phyloP scores from a whole-genome alignment of 2,888 invertebrate species.

The Andrena praecox region DNA sequence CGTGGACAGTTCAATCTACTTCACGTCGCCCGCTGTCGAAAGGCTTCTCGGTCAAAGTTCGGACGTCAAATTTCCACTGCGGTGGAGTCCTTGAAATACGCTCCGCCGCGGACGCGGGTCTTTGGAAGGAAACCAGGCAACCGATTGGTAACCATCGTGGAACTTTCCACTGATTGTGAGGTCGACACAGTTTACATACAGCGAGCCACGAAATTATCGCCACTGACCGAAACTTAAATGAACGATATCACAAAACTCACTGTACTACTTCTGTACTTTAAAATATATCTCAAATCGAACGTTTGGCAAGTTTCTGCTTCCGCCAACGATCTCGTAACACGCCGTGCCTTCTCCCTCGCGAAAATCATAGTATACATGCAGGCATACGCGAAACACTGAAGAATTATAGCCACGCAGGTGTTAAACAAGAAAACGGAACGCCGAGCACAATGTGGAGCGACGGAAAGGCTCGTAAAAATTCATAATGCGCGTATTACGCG shows the following conservation, averaged over 20 bases:
- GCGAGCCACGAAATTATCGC: neutral
- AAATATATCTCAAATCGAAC: too few relatives aligned
- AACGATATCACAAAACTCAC: neutral
- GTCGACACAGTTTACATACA: neutral
- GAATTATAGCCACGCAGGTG: neutral
- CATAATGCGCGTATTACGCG: neutral
- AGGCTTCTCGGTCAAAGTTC: slow-evolving; percentile 40
- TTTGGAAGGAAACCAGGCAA: neutral
- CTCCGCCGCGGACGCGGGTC: neutral
- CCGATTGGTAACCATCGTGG: neutral
- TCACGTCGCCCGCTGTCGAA: slow-evolving; percentile 24
- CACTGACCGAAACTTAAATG: neutral
- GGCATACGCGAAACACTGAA: too few relatives aligned
- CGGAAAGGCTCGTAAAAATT: neutral
- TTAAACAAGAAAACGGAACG: neutral
- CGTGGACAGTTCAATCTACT: slow-evolving; percentile 41
- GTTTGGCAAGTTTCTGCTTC: too few relatives aligned
- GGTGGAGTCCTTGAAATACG: neutral
- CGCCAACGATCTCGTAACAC: too few relatives aligned
- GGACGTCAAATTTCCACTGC: slow-evolving; percentile 18
- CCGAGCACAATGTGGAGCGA: neutral
- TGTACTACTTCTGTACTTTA: neutral
- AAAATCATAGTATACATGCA: neutral
- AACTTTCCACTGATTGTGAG: neutral
- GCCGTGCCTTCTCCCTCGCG: too few relatives aligned